Evolutionary conservation across 2,113 vertebrate species (phyloP), one percentile per base, ranked within the genome.

Genomic region (Clarias gariepinus): DNA sequence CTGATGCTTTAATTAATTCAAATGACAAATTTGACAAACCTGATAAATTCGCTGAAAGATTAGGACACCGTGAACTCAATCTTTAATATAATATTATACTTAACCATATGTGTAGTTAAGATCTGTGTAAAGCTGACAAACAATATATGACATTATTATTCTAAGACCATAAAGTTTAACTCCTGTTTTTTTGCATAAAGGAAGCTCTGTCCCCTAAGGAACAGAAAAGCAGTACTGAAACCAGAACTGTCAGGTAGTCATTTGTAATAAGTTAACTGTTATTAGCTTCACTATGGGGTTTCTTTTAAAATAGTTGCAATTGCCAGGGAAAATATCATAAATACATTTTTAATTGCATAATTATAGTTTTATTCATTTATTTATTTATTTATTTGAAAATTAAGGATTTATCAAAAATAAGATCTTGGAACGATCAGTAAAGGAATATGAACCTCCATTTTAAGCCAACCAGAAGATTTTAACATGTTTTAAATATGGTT

Each of bases 211-310:
- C 11, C 30, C 6, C 57, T 28, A 47, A 64, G 74, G 58, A 83
- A 83, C 47, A 66, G 73, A 85, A 85, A 64, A 53, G 9, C n/a
- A 15, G 47, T 76, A 77, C 36, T 33, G 60, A 85, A 77, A 77
- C 36, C 58, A 79, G 47, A 66, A 55, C n/a, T 4, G 21, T 64
- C 55, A 13, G 6, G 61, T 66, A 64, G 47, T n/a, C 13, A 11
- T 30, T 64, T 64, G 60, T 78, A 55, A 58, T 23, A 25, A 21
- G 2, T 21, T 3, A 19, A 58, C 16, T 52, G 21, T 76, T 15
- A 25, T 12, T 76, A 41, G 41, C 69, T 77, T 28, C 13, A n/a
- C 16, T 9, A 2, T 18, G 11, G 13, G n/a, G 55, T n/a, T 5
- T 23, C 23, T 13, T 77, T 53, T 41, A 23, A n/a, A 52, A 76